Base-by-base conservation (phyloP, 2,113 vertebrate species). In the Pteropus alecto region DNA sequence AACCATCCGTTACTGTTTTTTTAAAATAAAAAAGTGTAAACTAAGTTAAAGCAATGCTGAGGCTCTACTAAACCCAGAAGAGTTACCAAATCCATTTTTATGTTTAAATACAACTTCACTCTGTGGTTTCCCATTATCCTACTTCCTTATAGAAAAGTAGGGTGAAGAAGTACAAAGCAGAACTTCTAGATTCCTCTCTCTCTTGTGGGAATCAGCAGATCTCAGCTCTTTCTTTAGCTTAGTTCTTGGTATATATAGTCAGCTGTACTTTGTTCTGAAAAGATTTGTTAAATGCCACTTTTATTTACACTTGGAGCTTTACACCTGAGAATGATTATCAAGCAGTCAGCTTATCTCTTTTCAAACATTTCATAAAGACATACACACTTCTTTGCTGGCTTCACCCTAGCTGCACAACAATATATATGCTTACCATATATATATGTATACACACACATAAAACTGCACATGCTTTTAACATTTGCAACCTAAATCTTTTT, bases 311-410 rank as follows among this genome's bases (percentile, higher is more conserved):
- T 98, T 98, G 90, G 97, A 98, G 97, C 98, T 98, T 98, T 98
- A 98, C 98, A 99, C 98, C 98, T 99, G 99, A 99, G 98, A 98
- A 97, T 97, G 98, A 98, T 98, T 98, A 98, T 98, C 98, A 98
- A 98, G 98, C 98, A 98, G 98, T 98, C 98, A 96, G 90, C 97
- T 98, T 98, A 97, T 98, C 96, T 98, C 98, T 98, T 98, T 98
- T 98, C 98, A 98, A 98, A 98, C 97, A 98, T 97, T 97, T 96
- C 97, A 98, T 98, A 98, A 98, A 97, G 93, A 98, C 98, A 98
- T 38, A 98, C 90, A 98, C 87, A 97, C 97, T 94, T 94, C 93
- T 97, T 96, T 98, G 97, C 98, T 98, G 88, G 26, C 93, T 94
- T 98, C 93, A 63, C 94, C 93, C 88, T 94, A 96, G 95, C 96